A percentile compares a stretch with the other conserved stretches of the same genome.
phyloP scores from a whole-genome alignment of 2,888 invertebrate genomes.

The Scelioninae gen. 1 region DNA sequence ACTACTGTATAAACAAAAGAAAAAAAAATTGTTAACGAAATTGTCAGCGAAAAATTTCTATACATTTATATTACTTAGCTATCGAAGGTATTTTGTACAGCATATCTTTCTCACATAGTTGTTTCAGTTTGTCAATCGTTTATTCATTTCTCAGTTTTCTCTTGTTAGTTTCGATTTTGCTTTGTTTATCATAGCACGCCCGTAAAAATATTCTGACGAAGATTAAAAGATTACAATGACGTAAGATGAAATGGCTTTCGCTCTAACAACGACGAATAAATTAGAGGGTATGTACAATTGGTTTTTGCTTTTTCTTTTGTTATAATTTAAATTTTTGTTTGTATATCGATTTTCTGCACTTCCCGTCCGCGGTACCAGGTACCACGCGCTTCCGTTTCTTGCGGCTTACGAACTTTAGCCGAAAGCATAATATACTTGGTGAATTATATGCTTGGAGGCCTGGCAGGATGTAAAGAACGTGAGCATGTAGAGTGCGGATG shows the following conservation, averaged over 20 bases:
- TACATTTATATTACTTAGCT: constrained; percentile 60
- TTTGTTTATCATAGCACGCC: constrained; percentile 24
- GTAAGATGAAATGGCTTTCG: constrained; percentile 61
- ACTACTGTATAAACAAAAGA: no score
- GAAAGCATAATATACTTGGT: constrained; percentile 80
- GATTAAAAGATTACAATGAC: constrained; percentile 60
- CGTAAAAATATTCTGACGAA: constrained; percentile 60
- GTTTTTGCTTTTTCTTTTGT: constrained; percentile 13
- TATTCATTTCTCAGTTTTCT: constrained; percentile 19
- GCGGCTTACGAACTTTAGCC: constrained; percentile 71
- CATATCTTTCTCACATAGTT: constrained; percentile 27
- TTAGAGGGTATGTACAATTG: constrained; percentile 68
- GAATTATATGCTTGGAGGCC: constrained; percentile 81
- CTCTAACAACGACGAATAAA: constrained; percentile 70
- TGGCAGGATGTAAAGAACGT: constrained; percentile 80
- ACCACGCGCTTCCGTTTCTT: constrained; percentile 21
- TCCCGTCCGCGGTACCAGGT: constrained; percentile 12
- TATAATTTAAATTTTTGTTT: constrained; percentile 20
- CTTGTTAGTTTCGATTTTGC: constrained; percentile 17
- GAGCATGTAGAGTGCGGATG: constrained; percentile 79
- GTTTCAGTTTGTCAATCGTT: constrained; percentile 10
- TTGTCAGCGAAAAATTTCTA: constrained; percentile 26
- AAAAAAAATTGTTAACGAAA: not conserved
- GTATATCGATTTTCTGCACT: constrained; percentile 26
- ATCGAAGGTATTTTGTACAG: constrained; percentile 64